Conservation (phyloP, 2,797 vertebrate genomes). For the Phalloptychus januarius region DNA sequence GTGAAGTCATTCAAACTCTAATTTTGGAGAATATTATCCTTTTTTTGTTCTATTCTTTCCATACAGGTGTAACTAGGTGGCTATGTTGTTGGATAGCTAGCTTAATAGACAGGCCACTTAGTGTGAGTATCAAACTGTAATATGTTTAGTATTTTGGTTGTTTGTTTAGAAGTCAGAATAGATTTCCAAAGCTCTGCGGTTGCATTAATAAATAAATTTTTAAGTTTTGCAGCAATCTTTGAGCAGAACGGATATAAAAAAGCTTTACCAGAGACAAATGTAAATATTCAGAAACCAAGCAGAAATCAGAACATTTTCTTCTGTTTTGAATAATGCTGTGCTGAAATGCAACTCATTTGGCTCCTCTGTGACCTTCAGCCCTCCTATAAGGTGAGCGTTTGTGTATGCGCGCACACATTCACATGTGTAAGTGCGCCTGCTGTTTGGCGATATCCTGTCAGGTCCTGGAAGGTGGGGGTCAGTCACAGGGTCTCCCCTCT, state of each 20-base stretch:
- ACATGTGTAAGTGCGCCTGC: conserved; percentile 18
- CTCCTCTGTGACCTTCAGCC: conserved; percentile 14
- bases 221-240: not conserved
- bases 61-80: not conserved
- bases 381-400: conserved; percentile 32
- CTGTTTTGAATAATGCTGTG: not conserved
- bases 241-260: not conserved
- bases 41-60: not conserved
- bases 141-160: not conserved
- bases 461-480: conserved; percentile 76
- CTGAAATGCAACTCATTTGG: not conserved
- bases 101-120: not conserved
- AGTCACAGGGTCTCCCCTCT: conserved; percentile 80
- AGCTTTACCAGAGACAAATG: not conserved
- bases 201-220: not conserved
- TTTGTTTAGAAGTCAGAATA: not conserved
- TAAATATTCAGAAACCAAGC: not conserved
- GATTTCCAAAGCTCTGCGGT: not conserved
- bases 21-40: not conserved
- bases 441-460: conserved; percentile 74
- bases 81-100: not conserved
- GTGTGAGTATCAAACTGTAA: not conserved
- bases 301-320: not conserved
- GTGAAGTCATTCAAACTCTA: not conserved
- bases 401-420: conserved; percentile 8